A percentile compares a stretch with the other conserved stretches of the same genome.
phyloP scores from a whole-genome alignment of 2,888 invertebrate genomes.

The Orthonevra nobilis region DNA sequence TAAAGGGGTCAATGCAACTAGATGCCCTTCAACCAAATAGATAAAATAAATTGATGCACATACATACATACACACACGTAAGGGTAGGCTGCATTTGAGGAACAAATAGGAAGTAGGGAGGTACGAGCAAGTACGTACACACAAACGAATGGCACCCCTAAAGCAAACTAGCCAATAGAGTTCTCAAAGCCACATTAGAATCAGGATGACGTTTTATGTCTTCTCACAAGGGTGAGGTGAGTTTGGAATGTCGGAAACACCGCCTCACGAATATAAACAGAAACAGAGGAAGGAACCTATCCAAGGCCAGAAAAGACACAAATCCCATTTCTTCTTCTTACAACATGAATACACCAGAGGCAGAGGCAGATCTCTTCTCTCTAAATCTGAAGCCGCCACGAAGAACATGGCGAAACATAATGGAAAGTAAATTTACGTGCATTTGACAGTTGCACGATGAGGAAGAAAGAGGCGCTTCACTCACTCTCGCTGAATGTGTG shows the following conservation, averaged over 20 bases:
- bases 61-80: conserved; percentile 13
- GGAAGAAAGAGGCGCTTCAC: conserved; percentile 49
- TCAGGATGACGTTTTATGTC: conserved; percentile 42
- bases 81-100: conserved; percentile 7
- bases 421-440: conserved; percentile 54
- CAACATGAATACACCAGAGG: conserved; percentile 33
- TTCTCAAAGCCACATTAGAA: conserved; percentile 19
- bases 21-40: conserved; percentile 72
- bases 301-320: conserved; percentile 13
- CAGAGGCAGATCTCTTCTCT: no score
- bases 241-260: conserved; percentile 17
- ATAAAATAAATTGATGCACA: conserved; percentile 57
- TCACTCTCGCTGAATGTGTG: conserved; percentile 8
- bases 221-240: conserved; percentile 9
- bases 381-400: no score
- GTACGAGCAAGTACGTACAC: conserved; percentile 11
- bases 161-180: conserved; percentile 45
- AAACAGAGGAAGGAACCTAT: conserved; percentile 23
- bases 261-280: conserved; percentile 51
- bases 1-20: conserved; percentile 73
- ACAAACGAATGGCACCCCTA: conserved; percentile 41
- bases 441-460: conserved; percentile 48
- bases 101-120: conserved; percentile 29
- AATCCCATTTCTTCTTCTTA: conserved; percentile 51
- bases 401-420: conserved; percentile 44